Base-by-base conservation (phyloP, 2,113 vertebrate genomes). In the Nettapus auritus region DNA sequence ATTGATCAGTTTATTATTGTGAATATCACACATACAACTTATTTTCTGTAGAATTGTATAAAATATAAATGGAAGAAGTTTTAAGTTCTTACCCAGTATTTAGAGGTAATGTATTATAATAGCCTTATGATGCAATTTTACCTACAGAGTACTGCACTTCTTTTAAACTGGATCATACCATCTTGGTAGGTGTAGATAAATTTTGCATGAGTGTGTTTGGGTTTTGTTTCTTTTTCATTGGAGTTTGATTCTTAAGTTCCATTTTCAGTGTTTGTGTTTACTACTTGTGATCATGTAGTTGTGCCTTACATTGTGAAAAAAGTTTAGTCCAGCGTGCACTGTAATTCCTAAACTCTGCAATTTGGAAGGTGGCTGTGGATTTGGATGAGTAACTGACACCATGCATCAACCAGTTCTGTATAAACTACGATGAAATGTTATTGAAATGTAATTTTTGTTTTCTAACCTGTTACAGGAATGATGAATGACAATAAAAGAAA, bases 271-370 rank as follows among this genome's bases (percentile, higher is more conserved):
- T 95, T 87, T 97, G 93, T 97, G 89, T 97, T 97, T 97, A 97
- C 95, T 97, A 94, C 78, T 97, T 97, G 98, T 98, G 97, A 97
- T 98, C 96, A 97, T 98, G 98, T 98, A 98, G 97, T 98, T 97
- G 98, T 99, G 99, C 98, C 99, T 99, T 98, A 99, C 95, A 96
- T 98, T 98, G 96, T 97, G 95, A 95, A 91, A 98, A 93, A 93
- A 97, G 94, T 96, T 98, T 97, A 97, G 96, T 96, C 97, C 93
- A 96, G 96, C 97, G 95, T 97, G 97, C 97, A 97, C 93, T 98
- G 96, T 96, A 97, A 94, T 96, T 93, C 93, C 97, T 97, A 90
- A 97, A 94, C 93, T 97, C 93, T 93, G 87, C 84, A 19, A 81
- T 96, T 91, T 91, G 93, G 92, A 97, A 96, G 91, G 91, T 42